Evolutionary conservation across 2,797 vertebrate genomes (phyloP), one percentile per base, ranked within the genome.

Genomic region (Malacoctenus gilli): DNA sequence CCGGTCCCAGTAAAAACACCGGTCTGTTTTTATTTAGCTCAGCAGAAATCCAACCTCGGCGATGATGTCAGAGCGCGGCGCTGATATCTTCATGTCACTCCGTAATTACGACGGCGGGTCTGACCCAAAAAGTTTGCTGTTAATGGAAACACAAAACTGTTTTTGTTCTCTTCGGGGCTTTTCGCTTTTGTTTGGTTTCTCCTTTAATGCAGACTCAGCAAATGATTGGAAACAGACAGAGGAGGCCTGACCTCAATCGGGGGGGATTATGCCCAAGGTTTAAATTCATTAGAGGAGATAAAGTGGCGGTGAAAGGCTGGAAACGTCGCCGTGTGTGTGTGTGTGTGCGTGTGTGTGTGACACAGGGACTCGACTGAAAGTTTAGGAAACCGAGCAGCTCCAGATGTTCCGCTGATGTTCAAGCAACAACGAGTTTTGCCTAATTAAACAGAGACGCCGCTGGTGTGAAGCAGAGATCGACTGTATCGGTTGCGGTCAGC

Each of bases 171-270:
- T 59, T 79, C 58, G 60, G 25, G 40, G 43, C 46, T 59, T 56
- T 72, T 54, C 53, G 56, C 56, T 63, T 31, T 31, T 31, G 4
- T 25, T 25, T 25, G 4, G 4, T 25, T 56, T 50, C 53, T 62
- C 39, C 70, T 82, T 85, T 85, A 59, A 78, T 72, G 60, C 77
- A 49, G 20, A 54, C 55, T 80, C 71, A 73, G 69, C 28, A 71
- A 75, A 60, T 82, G 71, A 90, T 78, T 83, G 72, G 72, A 82
- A 88, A 78, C 85, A 91, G 87, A 76, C 50, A 67, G 47, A 54
- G 66, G 51, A 78, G 55, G 60, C 48, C 50, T 67, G 74, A 67
- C 36, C 55, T 57, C 55, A 76, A 73, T 72, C 40, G 25, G 58
- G 18, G 39, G 64, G 39, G 76, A 73, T 78, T 60, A 46, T 19